Evolutionary conservation across 2,113 vertebrate species (phyloP), one percentile per base, ranked within the genome.

Genomic region (Morone chrysops): DNA sequence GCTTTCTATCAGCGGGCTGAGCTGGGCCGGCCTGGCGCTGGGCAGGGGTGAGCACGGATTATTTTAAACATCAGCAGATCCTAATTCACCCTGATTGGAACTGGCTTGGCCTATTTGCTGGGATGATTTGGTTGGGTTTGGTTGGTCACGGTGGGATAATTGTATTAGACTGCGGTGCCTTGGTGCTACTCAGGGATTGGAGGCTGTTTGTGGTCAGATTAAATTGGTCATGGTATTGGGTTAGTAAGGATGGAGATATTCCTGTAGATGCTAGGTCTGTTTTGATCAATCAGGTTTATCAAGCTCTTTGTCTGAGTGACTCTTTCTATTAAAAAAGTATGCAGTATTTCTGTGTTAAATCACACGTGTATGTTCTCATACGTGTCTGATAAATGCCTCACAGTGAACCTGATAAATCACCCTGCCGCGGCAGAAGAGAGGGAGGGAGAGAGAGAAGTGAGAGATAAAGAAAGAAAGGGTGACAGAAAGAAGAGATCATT

Each of bases 401-500:
- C 60, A 14, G 78, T 84, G 67, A 86, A 86, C 77, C 75, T 54
- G 51, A 88, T 92, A 92, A 92, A 93, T 93, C 92, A 87, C 41
- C 51, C 74, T 43, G 83, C 69, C 89, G 80, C 40, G 66, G 54
- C 48, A 41, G 78, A 84, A 45, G 61, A 71, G 78, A 80, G 54
- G 48, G 65, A 60, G 70, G 36, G 51, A 59, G 31, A 50, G 25
- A 25, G 81, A 50, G 54, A 59, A 59, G 81, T 50, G 69, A 78
- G 63, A 90, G 85, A 89, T 82, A 81, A 80, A 89, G 82, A 84
- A 78, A 80, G 83, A 90, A 81, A 83, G 81, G 69, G 86, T 75
- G 85, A 90, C 73, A 86, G 83, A 92, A 87, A 87, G 81, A 89
- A 92, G 82, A 89, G 86, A 93, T 92, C 87, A 85, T 92, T 87